Evolutionary conservation across 2,113 vertebrate species (phyloP).

Genomic region (Strigops habroptila): DNA sequence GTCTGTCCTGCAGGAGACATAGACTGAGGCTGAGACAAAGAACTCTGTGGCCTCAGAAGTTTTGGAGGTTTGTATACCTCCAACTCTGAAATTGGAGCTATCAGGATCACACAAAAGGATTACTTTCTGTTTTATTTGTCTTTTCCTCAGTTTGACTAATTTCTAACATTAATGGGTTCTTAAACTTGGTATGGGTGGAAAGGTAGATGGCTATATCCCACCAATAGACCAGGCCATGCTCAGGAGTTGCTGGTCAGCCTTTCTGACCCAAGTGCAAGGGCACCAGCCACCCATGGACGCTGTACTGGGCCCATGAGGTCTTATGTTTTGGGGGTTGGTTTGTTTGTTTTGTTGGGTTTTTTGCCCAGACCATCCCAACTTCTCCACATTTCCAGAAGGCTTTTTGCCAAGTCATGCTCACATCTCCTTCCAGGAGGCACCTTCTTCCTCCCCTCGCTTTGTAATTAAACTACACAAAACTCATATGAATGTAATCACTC

Average conservation of each 20-base stretch:
- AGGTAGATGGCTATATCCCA: background rate
- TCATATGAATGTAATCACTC: background rate
- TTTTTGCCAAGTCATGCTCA: background rate
- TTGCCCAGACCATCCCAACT: background rate
- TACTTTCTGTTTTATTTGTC: background rate
- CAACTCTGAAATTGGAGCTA: background rate
- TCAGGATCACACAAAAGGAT: background rate
- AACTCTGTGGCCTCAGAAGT: background rate
- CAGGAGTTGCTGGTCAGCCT: background rate
- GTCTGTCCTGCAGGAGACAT: background rate
- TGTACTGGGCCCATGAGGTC: background rate
- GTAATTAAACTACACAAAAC: background rate
- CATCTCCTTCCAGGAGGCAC: background rate
- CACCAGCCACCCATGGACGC: background rate
- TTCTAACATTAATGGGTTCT: background rate
- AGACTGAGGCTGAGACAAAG: background rate
- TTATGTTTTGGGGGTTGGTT: rapidly evolving
- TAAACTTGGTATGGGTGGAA: background rate
- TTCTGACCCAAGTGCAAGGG: background rate
- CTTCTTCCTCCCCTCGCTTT: background rate
- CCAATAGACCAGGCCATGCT: background rate
- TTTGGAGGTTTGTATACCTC: background rate
- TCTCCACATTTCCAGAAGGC: background rate
- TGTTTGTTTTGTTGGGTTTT: background rate
- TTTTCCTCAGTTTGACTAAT: background rate